Evolutionary conservation across 2,888 invertebrate species (phyloP).

Genomic region (Prosapia bicincta): DNA sequence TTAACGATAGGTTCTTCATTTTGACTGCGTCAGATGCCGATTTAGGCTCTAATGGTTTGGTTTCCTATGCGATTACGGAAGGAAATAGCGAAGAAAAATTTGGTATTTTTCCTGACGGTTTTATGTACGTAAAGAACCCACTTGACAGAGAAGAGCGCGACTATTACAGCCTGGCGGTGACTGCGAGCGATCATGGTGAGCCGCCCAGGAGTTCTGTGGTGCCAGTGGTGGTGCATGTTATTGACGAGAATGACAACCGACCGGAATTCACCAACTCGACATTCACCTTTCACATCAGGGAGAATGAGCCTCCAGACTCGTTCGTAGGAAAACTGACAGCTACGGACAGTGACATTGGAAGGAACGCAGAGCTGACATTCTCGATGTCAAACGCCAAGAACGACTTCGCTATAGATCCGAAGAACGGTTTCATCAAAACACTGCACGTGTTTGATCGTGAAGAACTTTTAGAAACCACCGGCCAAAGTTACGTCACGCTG

Average conservation of each 20-base stretch:
- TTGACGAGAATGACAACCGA: conserved; percentile 95
- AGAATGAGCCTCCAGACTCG: conserved; percentile 83
- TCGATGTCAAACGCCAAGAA: conserved; percentile 68
- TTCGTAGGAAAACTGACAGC: conserved; percentile 91
- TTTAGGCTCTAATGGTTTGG: conserved; percentile 72
- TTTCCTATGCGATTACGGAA: conserved; percentile 78
- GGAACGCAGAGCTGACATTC: conserved; percentile 87
- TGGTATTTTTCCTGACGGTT: conserved; percentile 94
- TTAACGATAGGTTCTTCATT: conserved; percentile 88
- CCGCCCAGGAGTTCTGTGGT: conserved; percentile 79
- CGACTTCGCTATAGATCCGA: conserved; percentile 83
- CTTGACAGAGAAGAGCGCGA: conserved; percentile 89
- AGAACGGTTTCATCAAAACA: conserved; percentile 88
- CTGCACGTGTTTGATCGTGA: conserved; percentile 86
- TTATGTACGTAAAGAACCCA: conserved; percentile 78
- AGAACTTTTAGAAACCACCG: conserved; percentile 69
- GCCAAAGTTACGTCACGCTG: conserved; percentile 74
- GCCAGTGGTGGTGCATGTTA: conserved; percentile 87
- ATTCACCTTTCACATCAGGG: conserved; percentile 85
- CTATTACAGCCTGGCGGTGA: conserved; percentile 84
- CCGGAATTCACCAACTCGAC: conserved; percentile 89
- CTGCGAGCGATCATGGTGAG: conserved; percentile 75
- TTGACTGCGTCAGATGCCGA: conserved; percentile 88
- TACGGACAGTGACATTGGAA: conserved; percentile 83
- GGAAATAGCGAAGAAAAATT: conserved; percentile 85